These are phyloP conservation scores for Catocala sponsa DNA, from an alignment of 2,888 invertebrate genomes.

Conservation along the genomic window DNA sequence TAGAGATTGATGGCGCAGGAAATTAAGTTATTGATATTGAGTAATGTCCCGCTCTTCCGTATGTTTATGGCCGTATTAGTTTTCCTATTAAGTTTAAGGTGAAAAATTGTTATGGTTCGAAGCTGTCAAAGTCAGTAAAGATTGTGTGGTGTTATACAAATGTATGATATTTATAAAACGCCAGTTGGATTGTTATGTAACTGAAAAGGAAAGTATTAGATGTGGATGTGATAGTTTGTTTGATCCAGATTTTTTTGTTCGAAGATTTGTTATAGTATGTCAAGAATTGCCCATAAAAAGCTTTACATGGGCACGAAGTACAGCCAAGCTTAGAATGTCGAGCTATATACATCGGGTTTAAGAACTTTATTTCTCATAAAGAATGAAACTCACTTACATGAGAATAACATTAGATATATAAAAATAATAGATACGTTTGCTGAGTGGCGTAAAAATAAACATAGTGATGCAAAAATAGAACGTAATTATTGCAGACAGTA, in stretches of 20 bases:
- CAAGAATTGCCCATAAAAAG: too few species aligned
- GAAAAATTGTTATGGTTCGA: slow-evolving; percentile 54
- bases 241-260: slow-evolving; percentile 6
- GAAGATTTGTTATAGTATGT: neutral
- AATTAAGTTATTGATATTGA: slow-evolving; percentile 60
- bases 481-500: too few species aligned
- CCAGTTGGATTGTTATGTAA: slow-evolving; percentile 27
- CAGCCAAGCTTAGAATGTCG: too few species aligned
- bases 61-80: slow-evolving; percentile 52
- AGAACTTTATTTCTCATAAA: too few species aligned
- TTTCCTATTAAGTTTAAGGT: slow-evolving; percentile 50
- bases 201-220: slow-evolving; percentile 40
- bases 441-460: too few species aligned
- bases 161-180: slow-evolving; percentile 37
- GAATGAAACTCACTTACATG: too few species aligned
- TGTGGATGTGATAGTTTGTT: slow-evolving; percentile 26
- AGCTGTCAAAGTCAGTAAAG: slow-evolving; percentile 40
- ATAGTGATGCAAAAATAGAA: too few species aligned
- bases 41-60: slow-evolving; percentile 49
- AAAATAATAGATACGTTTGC: too few species aligned
- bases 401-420: too few species aligned
- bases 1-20: slow-evolving; percentile 53
- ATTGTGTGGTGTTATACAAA: slow-evolving; percentile 36
- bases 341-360: too few species aligned
- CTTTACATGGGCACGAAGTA: too few species aligned